Percentiles rank a stretch among this genome's conserved stretches.
Conservation (phyloP, 2,888 invertebrate genomes). For the Rhodophaea formosa region DNA sequence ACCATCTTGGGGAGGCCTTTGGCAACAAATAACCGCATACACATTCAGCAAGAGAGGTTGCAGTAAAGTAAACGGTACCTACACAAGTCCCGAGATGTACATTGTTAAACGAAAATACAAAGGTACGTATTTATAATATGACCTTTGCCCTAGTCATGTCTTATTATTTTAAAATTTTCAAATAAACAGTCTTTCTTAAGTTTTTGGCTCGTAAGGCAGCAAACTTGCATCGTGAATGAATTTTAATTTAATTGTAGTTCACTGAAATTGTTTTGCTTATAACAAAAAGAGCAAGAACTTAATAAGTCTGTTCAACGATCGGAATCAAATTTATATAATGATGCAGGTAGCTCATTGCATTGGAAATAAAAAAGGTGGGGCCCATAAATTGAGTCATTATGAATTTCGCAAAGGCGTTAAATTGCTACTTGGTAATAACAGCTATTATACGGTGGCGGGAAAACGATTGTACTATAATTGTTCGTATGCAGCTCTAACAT, state of each 20-base stretch:
- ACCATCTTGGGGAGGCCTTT: too few species aligned
- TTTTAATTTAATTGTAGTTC: neutral
- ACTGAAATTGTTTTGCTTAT: conserved; percentile 8
- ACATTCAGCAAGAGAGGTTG: too few species aligned
- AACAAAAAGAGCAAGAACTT: conserved; percentile 25
- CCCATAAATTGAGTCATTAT: conserved; percentile 70
- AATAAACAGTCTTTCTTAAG: too few species aligned
- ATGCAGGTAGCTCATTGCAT: conserved; percentile 44
- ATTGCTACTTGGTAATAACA: conserved; percentile 61
- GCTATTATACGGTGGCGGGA: conserved; percentile 57
- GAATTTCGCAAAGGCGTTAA: conserved; percentile 66
- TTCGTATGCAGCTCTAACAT: conserved; percentile 30
- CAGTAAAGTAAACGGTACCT: too few species aligned
- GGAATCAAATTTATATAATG: conserved; percentile 54
- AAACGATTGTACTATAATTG: conserved; percentile 39
- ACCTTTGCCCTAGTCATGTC: too few species aligned
- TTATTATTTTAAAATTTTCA: too few species aligned
- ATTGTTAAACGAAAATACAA: too few species aligned
- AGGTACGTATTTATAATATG: too few species aligned
- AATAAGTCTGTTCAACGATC: conserved; percentile 35
- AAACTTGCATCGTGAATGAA: neutral
- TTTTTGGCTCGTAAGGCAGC: neutral
- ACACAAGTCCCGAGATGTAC: too few species aligned
- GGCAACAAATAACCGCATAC: too few species aligned
- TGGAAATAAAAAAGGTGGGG: conserved; percentile 42